Conservation (phyloP, 2,888 invertebrate species). For the Leptopilina myrica region DNA sequence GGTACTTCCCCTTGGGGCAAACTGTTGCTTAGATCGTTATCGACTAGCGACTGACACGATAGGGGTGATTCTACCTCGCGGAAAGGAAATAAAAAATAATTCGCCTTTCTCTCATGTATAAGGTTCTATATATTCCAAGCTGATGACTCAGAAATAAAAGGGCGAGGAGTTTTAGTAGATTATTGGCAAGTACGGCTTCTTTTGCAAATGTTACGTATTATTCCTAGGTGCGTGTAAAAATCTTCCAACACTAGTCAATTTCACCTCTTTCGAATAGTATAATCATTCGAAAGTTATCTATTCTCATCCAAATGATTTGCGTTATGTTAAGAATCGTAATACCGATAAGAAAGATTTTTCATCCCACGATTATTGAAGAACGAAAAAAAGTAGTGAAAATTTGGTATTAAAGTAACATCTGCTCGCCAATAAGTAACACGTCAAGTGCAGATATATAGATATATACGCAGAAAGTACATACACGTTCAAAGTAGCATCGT, state of each 20-base stretch:
- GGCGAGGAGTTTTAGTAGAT: no score
- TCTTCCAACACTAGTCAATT: no score
- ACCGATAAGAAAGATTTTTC: no score
- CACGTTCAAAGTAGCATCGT: conserved; percentile 40
- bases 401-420: conserved; percentile 2
- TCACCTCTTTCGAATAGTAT: no score
- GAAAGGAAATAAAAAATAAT: conserved; percentile 62
- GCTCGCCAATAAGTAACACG: background rate
- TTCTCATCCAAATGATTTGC: no score
- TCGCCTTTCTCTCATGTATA: conserved; percentile 36
- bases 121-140: background rate
- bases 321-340: no score
- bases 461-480: background rate
- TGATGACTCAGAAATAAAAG: background rate
- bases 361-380: no score
- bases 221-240: no score
- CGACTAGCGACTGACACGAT: conserved; percentile 60
- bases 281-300: no score
- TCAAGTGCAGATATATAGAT: conserved; percentile 1
- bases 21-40: conserved; percentile 73
- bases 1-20: conserved; percentile 55
- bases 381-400: background rate
- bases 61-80: conserved; percentile 56
- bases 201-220: no score
- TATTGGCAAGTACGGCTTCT: no score